Conservation (phyloP, 2,797 vertebrate species). For the Otus scops region DNA sequence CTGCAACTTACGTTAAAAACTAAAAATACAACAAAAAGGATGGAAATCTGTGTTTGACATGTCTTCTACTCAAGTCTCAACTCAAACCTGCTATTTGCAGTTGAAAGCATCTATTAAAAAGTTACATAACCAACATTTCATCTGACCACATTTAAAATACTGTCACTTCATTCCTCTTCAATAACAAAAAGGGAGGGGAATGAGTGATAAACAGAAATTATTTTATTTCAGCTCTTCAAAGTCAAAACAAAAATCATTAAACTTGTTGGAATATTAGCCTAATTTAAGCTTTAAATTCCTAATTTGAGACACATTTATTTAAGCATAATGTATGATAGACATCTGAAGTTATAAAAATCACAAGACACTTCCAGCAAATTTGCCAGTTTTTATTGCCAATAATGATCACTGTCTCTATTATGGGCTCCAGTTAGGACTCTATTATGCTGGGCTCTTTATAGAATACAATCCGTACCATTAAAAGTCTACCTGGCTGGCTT, state of each 20-base stretch:
- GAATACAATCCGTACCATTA: slow-evolving; percentile 13
- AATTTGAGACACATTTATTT: neutral
- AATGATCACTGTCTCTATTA: slow-evolving; percentile 17
- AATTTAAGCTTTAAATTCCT: neutral
- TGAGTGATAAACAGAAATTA: neutral
- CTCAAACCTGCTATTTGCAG: neutral
- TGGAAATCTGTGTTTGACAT: neutral
- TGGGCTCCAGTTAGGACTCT: neutral
- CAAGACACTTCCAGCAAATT: slow-evolving; percentile 10
- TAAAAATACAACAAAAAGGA: neutral
- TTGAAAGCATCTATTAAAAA: neutral
- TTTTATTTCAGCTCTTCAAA: slow-evolving; percentile 4
- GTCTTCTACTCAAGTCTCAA: neutral
- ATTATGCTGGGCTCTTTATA: neutral
- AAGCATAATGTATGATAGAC: neutral
- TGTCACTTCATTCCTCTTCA: neutral
- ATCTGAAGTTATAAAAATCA: slow-evolving; percentile 34
- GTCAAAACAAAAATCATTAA: neutral
- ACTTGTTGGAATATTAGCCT: neutral
- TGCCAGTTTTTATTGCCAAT: slow-evolving; percentile 9
- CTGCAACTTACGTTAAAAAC: neutral
- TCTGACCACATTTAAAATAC: neutral
- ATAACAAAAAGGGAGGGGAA: neutral
- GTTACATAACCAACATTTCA: neutral
- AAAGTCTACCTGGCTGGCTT: neutral